These are phyloP conservation scores for Megaleporinus macrocephalus DNA, from an alignment of 2,113 vertebrate species.

Conservation along the genomic window DNA sequence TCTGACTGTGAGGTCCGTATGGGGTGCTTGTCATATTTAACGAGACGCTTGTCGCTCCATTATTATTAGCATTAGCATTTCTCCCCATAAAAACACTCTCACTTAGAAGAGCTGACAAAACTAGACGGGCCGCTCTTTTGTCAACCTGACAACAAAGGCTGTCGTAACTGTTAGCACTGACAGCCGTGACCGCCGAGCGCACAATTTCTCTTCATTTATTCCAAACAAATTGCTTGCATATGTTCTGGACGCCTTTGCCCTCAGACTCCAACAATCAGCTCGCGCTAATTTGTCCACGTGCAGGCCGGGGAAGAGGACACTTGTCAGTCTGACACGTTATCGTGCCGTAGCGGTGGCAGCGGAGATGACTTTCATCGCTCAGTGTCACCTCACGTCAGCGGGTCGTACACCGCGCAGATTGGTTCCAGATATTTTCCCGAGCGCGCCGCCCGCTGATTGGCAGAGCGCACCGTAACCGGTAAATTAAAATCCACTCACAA, in stretches of 20 bases:
- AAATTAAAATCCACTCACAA: conserved; percentile 66
- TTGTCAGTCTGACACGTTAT: conserved; percentile 62
- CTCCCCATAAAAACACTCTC: not conserved
- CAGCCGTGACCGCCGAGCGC: conserved; percentile 67
- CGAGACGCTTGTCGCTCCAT: not conserved
- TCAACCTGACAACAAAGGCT: conserved; percentile 61
- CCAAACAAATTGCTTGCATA: conserved; percentile 72
- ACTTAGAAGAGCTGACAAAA: conserved; percentile 32
- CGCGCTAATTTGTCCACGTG: conserved; percentile 47
- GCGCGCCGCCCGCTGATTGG: conserved; percentile 35
- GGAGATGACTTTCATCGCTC: conserved; percentile 55
- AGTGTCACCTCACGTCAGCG: conserved; percentile 57
- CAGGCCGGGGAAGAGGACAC: conserved; percentile 54
- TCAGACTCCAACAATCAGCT: conserved; percentile 60
- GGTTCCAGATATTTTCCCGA: conserved; percentile 64
- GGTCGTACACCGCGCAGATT: conserved; percentile 58
- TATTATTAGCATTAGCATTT: conserved; percentile 44
- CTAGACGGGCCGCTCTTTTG: conserved; percentile 47
- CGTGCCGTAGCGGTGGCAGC: conserved; percentile 58
- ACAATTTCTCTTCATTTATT: conserved; percentile 71
- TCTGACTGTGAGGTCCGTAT: not conserved
- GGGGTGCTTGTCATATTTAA: not conserved
- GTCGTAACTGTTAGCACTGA: conserved; percentile 34
- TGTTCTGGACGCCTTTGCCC: conserved; percentile 66
- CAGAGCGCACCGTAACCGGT: conserved; percentile 55